These are phyloP conservation scores for Diaphora mendica DNA, from an alignment of 2,888 invertebrate genomes.

Conservation along the genomic window DNA sequence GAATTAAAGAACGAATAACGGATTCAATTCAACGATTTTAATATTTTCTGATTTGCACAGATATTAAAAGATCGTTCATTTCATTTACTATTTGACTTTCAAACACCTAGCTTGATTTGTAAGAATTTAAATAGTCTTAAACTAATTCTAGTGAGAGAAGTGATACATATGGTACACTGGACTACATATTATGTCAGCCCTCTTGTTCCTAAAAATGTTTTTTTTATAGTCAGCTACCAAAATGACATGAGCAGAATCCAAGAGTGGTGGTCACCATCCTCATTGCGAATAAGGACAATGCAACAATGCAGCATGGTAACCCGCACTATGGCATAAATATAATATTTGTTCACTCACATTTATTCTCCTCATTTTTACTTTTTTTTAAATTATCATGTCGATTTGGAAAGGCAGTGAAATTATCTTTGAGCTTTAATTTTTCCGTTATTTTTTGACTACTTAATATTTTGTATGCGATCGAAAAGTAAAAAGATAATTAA, in stretches of 20 bases:
- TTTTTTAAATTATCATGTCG: background rate
- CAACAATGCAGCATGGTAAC: too few species aligned
- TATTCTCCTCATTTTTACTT: background rate
- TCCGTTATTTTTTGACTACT: background rate
- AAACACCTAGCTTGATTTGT: background rate
- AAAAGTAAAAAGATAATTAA: slow-evolving; percentile 1
- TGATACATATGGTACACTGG: too few species aligned
- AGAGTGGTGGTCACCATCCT: too few species aligned
- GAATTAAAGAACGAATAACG: background rate
- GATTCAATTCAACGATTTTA: background rate
- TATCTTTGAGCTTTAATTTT: slow-evolving; percentile 20
- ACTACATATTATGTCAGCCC: too few species aligned
- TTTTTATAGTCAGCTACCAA: too few species aligned
- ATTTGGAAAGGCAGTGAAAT: slow-evolving; percentile 8
- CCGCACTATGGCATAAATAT: too few species aligned
- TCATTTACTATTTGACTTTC: background rate
- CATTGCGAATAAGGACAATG: too few species aligned
- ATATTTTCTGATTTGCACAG: background rate
- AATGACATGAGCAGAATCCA: too few species aligned
- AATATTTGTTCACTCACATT: background rate
- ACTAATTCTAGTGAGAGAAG: background rate
- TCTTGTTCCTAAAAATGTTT: too few species aligned
- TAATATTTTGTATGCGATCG: background rate
- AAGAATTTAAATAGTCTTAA: background rate
- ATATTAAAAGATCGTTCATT: background rate